Conservation (phyloP, 2,888 invertebrate species). For the Notodonta dromedarius region DNA sequence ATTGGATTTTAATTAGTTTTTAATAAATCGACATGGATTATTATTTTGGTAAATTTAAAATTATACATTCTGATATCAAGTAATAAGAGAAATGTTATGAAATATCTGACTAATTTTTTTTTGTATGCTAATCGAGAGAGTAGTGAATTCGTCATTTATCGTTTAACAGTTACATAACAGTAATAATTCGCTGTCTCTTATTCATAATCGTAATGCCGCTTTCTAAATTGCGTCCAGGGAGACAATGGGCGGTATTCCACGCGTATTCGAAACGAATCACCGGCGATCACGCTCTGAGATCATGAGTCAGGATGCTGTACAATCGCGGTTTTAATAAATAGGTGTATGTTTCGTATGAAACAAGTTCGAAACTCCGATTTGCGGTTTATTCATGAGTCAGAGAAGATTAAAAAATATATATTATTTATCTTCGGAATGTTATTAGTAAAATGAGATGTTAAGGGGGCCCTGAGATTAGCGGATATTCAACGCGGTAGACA, state of each 20-base stretch:
- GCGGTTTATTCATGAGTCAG: constrained; percentile 70
- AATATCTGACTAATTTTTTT: neutral
- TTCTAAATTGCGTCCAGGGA: constrained; percentile 37
- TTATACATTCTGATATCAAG: no score
- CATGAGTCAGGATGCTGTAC: constrained; percentile 52
- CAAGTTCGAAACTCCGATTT: constrained; percentile 56
- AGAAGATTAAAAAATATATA: constrained; percentile 20
- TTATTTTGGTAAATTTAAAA: no score
- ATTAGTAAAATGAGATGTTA: constrained; percentile 16
- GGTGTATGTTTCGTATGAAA: constrained; percentile 51
- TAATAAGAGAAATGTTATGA: no score
- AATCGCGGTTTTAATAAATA: constrained; percentile 47
- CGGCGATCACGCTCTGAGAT: constrained; percentile 46
- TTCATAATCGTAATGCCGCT: constrained; percentile 17
- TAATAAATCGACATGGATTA: no score
- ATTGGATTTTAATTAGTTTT: no score
- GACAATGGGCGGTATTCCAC: constrained; percentile 30
- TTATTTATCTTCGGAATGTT: constrained; percentile 21
- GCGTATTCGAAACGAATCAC: constrained; percentile 38
- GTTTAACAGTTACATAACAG: constrained; percentile 6
- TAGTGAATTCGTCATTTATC: constrained; percentile 1
- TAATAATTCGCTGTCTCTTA: constrained; percentile 7
- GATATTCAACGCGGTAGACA: neutral
- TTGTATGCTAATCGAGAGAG: constrained; percentile 8
- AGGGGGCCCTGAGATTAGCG: constrained; percentile 18